Conservation (phyloP, 2,113 vertebrate species). For the Turdus rufiventris region DNA sequence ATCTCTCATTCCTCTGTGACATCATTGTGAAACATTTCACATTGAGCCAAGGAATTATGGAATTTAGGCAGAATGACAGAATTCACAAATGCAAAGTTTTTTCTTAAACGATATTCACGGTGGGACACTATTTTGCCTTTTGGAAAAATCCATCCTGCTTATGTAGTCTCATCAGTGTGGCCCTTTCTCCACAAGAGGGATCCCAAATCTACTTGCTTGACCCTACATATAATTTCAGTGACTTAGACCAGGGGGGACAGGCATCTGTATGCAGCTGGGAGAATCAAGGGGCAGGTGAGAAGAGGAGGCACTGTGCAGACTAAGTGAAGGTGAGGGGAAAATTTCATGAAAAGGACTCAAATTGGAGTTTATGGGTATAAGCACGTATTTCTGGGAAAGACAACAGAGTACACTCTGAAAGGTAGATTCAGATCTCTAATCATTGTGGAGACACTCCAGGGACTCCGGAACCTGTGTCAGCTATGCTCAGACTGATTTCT, state of each 20-base stretch:
- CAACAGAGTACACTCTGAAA: background rate
- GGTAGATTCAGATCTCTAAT: background rate
- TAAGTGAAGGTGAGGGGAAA: background rate
- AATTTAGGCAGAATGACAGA: background rate
- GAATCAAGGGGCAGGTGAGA: background rate
- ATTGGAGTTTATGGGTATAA: background rate
- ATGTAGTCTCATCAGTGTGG: background rate
- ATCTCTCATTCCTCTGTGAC: background rate
- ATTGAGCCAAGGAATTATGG: background rate
- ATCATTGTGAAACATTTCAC: background rate
- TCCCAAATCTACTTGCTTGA: background rate
- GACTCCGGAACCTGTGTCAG: background rate
- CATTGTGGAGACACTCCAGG: background rate
- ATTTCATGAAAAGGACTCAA: background rate
- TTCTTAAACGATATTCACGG: background rate
- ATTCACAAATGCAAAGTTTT: background rate
- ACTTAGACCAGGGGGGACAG: background rate
- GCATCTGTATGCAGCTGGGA: background rate
- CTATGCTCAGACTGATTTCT: background rate
- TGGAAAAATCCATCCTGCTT: background rate
- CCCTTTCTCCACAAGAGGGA: background rate
- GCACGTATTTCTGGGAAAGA: background rate
- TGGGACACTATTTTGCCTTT: background rate
- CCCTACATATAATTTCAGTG: background rate
- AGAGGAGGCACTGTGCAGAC: background rate